Evolutionary conservation across 2,113 vertebrate species (phyloP).

Genomic region (Anser brachyrhynchus): DNA sequence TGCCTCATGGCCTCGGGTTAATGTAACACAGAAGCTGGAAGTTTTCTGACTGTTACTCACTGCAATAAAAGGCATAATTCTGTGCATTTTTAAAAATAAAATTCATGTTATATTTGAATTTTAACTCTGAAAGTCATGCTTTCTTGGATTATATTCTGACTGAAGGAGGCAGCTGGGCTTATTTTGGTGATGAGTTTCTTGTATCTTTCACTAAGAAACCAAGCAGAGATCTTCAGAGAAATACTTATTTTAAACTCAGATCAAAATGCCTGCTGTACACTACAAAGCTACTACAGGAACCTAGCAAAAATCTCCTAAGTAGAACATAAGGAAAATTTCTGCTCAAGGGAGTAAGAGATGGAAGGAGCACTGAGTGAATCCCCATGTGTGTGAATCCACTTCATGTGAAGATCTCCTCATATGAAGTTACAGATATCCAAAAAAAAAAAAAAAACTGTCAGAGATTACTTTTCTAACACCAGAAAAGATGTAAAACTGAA

Average conservation of each 20-base stretch:
- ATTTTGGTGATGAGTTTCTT: neutral
- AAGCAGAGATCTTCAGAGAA: neutral
- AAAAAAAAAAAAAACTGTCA: neutral
- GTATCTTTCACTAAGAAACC: neutral
- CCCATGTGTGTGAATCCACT: no score
- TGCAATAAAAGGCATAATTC: neutral
- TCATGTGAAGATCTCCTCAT: neutral
- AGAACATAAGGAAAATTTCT: neutral
- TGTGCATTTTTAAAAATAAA: neutral
- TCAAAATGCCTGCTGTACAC: neutral
- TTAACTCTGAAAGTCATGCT: neutral
- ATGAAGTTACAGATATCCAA: neutral
- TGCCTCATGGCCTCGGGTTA: neutral
- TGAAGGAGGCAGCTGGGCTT: neutral
- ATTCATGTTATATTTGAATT: neutral
- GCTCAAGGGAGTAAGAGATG: neutral
- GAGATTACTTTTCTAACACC: neutral
- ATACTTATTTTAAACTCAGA: neutral
- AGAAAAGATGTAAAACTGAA: neutral
- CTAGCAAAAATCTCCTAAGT: neutral
- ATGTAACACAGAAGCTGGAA: neutral
- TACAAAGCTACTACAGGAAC: neutral
- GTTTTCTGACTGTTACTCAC: neutral
- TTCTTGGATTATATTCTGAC: neutral
- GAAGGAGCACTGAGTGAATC: no score